phyloP scores from a whole-genome alignment of 30 jellyfish, hydroid and myxozoan species.

The Calvadosia cruxmelitensis region DNA sequence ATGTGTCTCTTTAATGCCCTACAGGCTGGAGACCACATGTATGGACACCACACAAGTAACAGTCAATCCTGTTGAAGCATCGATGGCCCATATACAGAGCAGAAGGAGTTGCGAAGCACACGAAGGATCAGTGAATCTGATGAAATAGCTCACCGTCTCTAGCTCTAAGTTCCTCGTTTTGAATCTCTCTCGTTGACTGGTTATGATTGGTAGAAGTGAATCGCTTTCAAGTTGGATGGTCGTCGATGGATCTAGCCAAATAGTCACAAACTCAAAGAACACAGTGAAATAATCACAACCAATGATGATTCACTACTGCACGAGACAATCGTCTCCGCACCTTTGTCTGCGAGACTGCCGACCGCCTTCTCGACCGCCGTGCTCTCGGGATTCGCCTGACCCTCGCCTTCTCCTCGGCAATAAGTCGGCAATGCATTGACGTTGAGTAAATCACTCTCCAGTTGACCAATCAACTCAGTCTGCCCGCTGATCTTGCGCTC shows the following conservation, averaged over 20 bases:
- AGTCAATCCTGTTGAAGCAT: no score
- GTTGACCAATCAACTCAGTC: conserved; percentile 54
- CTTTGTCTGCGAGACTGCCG: background rate
- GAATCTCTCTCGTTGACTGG: conserved; percentile 92
- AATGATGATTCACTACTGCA: background rate
- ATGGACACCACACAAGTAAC: no score
- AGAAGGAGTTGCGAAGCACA: no score
- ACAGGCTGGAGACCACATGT: no score
- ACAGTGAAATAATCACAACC: background rate
- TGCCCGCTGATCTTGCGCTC: conserved; percentile 59
- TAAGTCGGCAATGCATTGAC: conserved; percentile 45
- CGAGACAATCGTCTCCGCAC: background rate
- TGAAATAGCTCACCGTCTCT: conserved; percentile 44
- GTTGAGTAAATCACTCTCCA: conserved; percentile 73
- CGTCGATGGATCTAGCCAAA: background rate
- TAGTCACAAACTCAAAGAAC: background rate
- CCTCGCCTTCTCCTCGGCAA: conserved; percentile 92
- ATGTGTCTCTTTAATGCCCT: no score
- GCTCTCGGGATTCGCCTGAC: conserved; percentile 44
- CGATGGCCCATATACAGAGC: no score
- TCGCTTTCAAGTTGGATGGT: conserved; percentile 24
- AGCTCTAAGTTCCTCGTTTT: conserved; percentile 68
- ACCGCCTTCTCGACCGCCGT: background rate
- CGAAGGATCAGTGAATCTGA: no score
- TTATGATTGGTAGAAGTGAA: conserved; percentile 64